Evolutionary conservation across 2,113 vertebrate species (phyloP).

Genomic region (Gymnocephalus cernua): DNA sequence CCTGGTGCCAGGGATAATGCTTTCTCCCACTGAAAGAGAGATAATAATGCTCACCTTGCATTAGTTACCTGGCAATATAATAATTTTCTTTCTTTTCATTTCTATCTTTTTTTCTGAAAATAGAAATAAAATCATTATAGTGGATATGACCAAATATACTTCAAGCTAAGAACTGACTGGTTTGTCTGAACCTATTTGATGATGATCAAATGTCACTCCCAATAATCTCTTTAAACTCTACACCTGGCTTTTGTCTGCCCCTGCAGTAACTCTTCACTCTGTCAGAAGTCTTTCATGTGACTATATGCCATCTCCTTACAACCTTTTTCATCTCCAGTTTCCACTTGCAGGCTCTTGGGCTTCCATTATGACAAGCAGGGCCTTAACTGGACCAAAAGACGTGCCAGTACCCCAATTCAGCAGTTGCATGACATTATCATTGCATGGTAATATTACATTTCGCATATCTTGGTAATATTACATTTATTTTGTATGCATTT

Average conservation of each 20-base stretch:
- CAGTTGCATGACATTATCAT: too few relatives aligned
- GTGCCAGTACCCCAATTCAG: too few relatives aligned
- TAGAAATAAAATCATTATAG: background rate
- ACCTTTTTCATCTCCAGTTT: background rate
- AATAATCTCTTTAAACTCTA: background rate
- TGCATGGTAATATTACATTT: too few relatives aligned
- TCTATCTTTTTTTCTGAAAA: background rate
- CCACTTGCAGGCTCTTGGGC: background rate
- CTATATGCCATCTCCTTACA: background rate
- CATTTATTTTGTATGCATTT: too few relatives aligned
- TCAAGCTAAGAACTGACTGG: background rate
- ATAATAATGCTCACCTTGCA: background rate
- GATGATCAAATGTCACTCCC: background rate
- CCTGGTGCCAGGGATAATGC: constrained; percentile 95
- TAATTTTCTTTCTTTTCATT: background rate
- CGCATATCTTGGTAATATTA: too few relatives aligned
- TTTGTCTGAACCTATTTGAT: background rate
- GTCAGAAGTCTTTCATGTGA: background rate
- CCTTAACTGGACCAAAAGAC: too few relatives aligned
- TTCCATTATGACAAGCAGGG: background rate
- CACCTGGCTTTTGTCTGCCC: background rate
- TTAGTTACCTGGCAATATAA: background rate
- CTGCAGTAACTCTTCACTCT: background rate
- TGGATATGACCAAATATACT: background rate
- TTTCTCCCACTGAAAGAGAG: constrained; percentile 93